Base-by-base conservation (phyloP, 2,113 vertebrate species). In the Leucoraja erinaceus region DNA sequence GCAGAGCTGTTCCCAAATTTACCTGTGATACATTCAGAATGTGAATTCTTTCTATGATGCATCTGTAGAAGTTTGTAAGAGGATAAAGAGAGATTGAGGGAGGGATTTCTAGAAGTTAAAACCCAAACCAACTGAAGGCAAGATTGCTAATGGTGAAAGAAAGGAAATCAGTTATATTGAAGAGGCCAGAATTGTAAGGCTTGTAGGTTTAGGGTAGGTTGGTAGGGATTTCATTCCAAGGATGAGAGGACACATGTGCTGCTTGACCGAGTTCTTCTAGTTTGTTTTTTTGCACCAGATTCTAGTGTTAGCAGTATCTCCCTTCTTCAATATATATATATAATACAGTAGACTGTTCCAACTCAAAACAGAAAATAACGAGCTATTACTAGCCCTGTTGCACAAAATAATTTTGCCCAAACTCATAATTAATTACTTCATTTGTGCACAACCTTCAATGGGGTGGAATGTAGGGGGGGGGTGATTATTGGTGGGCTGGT, bases 321-420 rank as follows among this genome's bases (percentile, higher is more conserved):
- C 16, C 22, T n/a, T 63, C 83, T n/a, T 61, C 56, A 5, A 14
- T 61, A 12, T 59, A 31, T 10, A 47, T 5, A 14, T n/a, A 5
- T 28, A 25, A 4, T 59, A 59, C n/a, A 25, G 11, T 10, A 25
- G n/a, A 86, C 56, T 11, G 10, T 61, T 56, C 14, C 25, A 5
- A 31, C 28, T 20, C 7, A 31, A 31, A 18, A 7, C 14, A 11
- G 59, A 61, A 88, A 88, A 88, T 66, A n/a, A 63, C 59, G n/a
- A 88, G 59, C 22, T 8, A 63, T 4, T 59, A 59, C 25, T 83
- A 83, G 25, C 28, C 25, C 8, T 61, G 63, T 16, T 31, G 59
- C 83, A 63, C 83, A 88, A 61, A 88, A 88, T 66, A 88, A 88
- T 63, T 63, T 88, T n/a, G n/a, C 28, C 59, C 59, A 59, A 84